A percentile compares a stretch with the other conserved stretches of the same genome.
Evolutionary conservation across 1,140 invertebrate species (phyloP).

Genomic region (Teleogryllus occipitalis): DNA sequence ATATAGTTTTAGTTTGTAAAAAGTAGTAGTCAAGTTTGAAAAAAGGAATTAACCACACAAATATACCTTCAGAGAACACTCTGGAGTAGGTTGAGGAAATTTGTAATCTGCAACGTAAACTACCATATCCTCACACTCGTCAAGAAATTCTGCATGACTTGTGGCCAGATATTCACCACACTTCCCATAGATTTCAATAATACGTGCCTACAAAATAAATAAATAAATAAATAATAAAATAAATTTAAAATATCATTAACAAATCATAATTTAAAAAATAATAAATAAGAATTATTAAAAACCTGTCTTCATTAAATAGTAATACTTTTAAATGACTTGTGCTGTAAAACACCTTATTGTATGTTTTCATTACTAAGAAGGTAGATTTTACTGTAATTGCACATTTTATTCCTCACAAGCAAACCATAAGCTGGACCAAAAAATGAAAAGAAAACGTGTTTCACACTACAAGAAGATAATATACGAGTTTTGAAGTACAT

Average conservation of each 20-base stretch:
- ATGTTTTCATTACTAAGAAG: too few species aligned
- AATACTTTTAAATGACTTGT: neutral
- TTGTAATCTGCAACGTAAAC: conserved; percentile 34
- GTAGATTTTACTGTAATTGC: too few species aligned
- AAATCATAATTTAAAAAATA: neutral
- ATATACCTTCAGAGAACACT: conserved; percentile 38
- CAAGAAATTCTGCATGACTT: conserved; percentile 35
- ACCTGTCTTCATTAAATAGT: neutral
- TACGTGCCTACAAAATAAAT: conserved; percentile 21
- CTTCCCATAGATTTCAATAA: conserved; percentile 40
- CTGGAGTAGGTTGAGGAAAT: conserved; percentile 33
- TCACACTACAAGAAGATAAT: too few species aligned
- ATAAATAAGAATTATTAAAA: neutral
- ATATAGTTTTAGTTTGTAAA: too few species aligned
- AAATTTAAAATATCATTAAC: neutral
- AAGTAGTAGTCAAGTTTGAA: too few species aligned
- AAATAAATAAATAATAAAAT: neutral
- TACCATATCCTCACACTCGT: conserved; percentile 36
- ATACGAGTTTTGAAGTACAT: too few species aligned
- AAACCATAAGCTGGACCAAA: too few species aligned
- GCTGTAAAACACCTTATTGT: too few species aligned
- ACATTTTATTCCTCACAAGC: too few species aligned
- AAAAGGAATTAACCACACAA: too few species aligned
- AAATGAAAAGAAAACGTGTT: too few species aligned
- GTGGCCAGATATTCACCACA: conserved; percentile 39